Evolutionary conservation across 1,140 invertebrate genomes (phyloP), one percentile per base, ranked within the genome.

Genomic region (Argopecten irradians): DNA sequence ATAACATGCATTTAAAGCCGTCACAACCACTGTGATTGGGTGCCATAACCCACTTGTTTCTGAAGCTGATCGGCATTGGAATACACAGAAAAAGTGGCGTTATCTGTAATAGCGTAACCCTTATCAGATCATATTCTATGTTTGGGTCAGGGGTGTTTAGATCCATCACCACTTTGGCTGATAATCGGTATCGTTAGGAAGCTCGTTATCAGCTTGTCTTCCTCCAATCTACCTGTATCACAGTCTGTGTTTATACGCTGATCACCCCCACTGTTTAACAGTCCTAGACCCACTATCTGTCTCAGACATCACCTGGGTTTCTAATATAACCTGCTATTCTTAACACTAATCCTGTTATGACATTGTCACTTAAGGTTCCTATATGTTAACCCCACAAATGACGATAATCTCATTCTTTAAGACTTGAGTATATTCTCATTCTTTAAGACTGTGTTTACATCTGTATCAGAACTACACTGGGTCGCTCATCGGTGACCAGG

Each of bases 271-370:
- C 46, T 71, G 35, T 35, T 22, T 32, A 28, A 71, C 86, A 33
- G 55, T 82, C 35, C 35, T 87, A 39, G 55, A 5, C 32, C 82
- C 41, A 28, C 35, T 88, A 32, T 88, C 34, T 84, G 5, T 88
- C 87, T 36, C 87, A 71, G 22, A 71, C 55, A 71, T 71, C 55
- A n/a, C 11, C 28, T 71, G 16, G 28, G 55, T 8, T 71, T 0
- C 55, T n/a, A 39, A 39, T 39, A 39, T 39, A 39, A 13, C 36
- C 13, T 8, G 13, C 36, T 39, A 13, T 39, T 8, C 36, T 13
- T 39, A n/a, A n/a, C n/a, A n/a, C 5, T 71, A 71, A n/a, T 16
- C 55, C 14, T n/a, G 28, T 11, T 28, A 71, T 71, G 55, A 71
- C 55, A n/a, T n/a, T n/a, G n/a, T 71, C 55, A n/a, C 1, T 71